A percentile compares a stretch with the other conserved stretches of the same genome.
Conservation (phyloP, 2,888 invertebrate genomes). For the Ennomos quercinarius region DNA sequence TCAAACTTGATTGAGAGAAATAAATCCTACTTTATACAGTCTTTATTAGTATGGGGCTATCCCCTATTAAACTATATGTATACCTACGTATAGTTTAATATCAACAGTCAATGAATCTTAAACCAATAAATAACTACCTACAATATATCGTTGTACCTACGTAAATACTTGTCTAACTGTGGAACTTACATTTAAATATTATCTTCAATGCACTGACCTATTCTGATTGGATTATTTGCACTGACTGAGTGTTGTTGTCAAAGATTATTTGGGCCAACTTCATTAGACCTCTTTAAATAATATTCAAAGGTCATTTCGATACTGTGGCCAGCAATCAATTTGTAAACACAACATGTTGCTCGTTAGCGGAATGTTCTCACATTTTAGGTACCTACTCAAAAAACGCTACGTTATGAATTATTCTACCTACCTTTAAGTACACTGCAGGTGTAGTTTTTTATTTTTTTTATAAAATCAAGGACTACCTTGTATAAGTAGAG, state of each 20-base stretch:
- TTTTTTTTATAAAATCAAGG: too few relatives aligned
- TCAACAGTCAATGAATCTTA: background rate
- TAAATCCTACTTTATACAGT: too few relatives aligned
- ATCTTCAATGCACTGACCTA: constrained; percentile 40
- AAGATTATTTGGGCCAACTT: constrained; percentile 47
- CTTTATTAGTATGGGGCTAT: too few relatives aligned
- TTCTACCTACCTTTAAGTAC: too few relatives aligned
- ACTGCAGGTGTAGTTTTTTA: too few relatives aligned
- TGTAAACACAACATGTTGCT: constrained; percentile 25
- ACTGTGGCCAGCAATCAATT: constrained; percentile 36
- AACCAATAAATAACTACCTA: background rate
- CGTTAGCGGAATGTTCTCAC: background rate
- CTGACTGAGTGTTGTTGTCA: constrained; percentile 49
- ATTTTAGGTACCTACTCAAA: background rate
- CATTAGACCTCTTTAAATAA: constrained; percentile 48
- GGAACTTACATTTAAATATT: constrained; percentile 23
- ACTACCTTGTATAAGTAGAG: too few relatives aligned
- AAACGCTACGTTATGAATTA: too few relatives aligned
- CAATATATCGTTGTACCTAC: too few relatives aligned
- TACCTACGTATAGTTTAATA: too few relatives aligned
- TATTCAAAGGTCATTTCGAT: constrained; percentile 52
- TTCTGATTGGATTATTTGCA: constrained; percentile 50
- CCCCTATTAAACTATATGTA: too few relatives aligned
- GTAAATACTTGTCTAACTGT: background rate
- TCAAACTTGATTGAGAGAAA: too few relatives aligned